A percentile compares a stretch with the other conserved stretches of the same genome.
phyloP scores from a whole-genome alignment of 1,140 invertebrate species.

The Bombus waltoni region DNA sequence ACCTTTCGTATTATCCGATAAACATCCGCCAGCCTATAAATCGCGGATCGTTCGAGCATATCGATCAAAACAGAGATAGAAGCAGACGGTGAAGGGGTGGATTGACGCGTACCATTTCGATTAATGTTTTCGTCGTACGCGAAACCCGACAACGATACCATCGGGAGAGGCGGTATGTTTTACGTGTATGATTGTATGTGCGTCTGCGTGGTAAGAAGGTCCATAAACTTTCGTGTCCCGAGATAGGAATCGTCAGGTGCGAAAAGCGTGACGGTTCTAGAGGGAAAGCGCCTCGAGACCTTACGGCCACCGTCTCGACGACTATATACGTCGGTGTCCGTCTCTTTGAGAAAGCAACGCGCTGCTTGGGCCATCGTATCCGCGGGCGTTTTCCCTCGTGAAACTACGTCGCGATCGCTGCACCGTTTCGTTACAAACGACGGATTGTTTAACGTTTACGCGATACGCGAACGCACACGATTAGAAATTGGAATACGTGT shows the following conservation, averaged over 20 bases:
- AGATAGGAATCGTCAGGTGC: conserved; percentile 80
- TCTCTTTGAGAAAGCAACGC: conserved; percentile 43
- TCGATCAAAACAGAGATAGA: conserved; percentile 39
- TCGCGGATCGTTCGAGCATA: conserved; percentile 6
- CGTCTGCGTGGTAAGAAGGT: conserved; percentile 61
- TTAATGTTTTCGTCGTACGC: conserved; percentile 68
- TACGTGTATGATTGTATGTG: not conserved
- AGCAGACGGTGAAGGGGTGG: not conserved
- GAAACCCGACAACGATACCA: conserved; percentile 62
- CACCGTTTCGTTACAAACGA: not conserved
- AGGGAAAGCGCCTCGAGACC: conserved; percentile 79
- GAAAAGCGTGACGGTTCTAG: conserved; percentile 82
- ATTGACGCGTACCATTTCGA: conserved; percentile 62
- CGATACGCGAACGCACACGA: not conserved
- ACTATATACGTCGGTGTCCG: conserved; percentile 42
- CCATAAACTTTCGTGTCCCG: conserved; percentile 77
- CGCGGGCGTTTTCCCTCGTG: conserved; percentile 40
- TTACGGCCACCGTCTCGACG: conserved; percentile 42
- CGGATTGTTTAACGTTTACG: not conserved
- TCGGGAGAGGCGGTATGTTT: conserved; percentile 47
- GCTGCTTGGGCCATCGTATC: conserved; percentile 18
- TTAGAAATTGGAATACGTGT: not conserved
- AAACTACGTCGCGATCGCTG: conserved; percentile 19
- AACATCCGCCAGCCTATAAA: conserved; percentile 25
- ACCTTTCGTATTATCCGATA: conserved; percentile 17